A percentile compares a stretch with the other conserved stretches of the same genome.
phyloP scores from a whole-genome alignment of 2,888 invertebrate genomes.

The Minunthozetes semirufus region DNA sequence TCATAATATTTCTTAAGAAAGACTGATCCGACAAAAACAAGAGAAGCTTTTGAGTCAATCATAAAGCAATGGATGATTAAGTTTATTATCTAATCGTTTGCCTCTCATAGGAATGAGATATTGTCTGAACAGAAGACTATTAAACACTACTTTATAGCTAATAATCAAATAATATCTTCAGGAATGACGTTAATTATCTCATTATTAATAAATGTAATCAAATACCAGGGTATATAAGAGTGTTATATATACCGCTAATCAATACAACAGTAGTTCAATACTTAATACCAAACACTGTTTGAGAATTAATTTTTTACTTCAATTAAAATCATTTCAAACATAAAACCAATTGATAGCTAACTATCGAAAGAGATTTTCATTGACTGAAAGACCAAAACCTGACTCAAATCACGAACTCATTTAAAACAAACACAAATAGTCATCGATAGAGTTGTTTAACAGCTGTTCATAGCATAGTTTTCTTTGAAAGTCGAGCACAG shows the following conservation, averaged over 20 bases:
- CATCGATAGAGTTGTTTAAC: background rate
- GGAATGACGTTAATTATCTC: no score
- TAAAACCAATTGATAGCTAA: background rate
- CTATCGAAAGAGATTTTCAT: background rate
- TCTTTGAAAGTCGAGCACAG: no score
- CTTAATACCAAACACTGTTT: no score
- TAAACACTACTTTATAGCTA: background rate
- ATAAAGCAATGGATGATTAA: background rate
- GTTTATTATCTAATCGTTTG: background rate
- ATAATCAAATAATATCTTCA: no score
- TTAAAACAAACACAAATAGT: background rate
- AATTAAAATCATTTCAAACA: background rate
- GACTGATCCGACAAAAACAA: background rate
- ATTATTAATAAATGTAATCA: no score
- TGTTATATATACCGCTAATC: no score
- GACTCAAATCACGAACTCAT: constrained; percentile 27
- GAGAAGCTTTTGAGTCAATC: background rate
- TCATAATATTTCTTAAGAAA: no score
- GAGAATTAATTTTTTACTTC: background rate
- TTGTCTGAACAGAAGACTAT: background rate
- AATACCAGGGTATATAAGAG: no score
- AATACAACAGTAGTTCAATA: no score
- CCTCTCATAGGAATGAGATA: background rate
- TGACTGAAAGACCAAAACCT: background rate
- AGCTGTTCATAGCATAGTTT: background rate